A percentile compares a stretch with the other conserved stretches of the same genome.
These are phyloP conservation scores for Gryllus bimaculatus DNA, from an alignment of 1,140 invertebrate species.

Conservation along the genomic window DNA sequence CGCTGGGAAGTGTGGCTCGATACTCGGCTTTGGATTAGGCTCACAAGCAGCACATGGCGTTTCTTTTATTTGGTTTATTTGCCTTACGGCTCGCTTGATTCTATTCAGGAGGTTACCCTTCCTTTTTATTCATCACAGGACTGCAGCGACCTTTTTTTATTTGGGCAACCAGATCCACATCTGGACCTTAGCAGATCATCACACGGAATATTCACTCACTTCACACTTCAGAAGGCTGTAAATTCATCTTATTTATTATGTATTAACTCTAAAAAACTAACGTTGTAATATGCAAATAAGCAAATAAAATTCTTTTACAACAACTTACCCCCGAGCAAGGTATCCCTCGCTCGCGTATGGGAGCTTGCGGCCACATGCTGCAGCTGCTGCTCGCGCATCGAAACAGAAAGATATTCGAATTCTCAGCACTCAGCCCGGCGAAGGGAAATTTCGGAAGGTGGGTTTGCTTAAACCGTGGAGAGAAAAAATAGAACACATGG, in stretches of 20 bases:
- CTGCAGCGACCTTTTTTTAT: not conserved
- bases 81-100: too few relatives aligned
- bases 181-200: not conserved
- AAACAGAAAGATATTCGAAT: too few relatives aligned
- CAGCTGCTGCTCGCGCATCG: not conserved
- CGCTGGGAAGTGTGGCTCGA: not conserved
- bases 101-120: not conserved
- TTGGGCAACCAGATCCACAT: not conserved
- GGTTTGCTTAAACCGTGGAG: too few relatives aligned
- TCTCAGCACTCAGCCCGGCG: too few relatives aligned
- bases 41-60: too few relatives aligned
- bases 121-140: not conserved
- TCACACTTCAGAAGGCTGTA: not conserved
- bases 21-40: too few relatives aligned
- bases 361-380: not conserved
- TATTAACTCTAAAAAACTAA: not conserved
- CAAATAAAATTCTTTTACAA: not conserved
- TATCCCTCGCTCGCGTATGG: not conserved
- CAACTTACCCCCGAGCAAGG: not conserved
- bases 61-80: too few relatives aligned
- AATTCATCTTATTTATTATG: slow-evolving; percentile 2
- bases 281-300: not conserved
- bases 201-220: not conserved
- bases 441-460: too few relatives aligned
- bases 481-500: too few relatives aligned